Evolutionary conservation across 1,140 invertebrate species (phyloP).

Genomic region (Philopotamus ludificatus): DNA sequence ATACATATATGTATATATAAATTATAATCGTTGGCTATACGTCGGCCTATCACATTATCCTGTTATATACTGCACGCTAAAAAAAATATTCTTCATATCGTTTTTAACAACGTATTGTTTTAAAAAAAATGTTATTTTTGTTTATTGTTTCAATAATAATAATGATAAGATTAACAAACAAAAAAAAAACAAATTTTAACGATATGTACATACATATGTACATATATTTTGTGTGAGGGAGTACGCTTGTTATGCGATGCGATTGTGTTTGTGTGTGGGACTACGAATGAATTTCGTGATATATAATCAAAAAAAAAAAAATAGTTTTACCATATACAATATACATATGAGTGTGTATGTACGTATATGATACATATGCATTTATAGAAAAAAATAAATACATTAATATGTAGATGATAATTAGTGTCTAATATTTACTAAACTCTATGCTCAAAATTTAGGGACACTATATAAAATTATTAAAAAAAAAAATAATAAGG

Average conservation of each 20-base stretch:
- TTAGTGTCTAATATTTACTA: slow-evolving; percentile 41
- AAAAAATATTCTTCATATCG: slow-evolving; percentile 23
- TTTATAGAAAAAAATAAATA: slow-evolving; percentile 16
- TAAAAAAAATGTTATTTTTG: too few species aligned
- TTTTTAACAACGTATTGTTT: too few species aligned
- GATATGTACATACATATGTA: neutral
- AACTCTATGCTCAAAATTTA: slow-evolving; percentile 42
- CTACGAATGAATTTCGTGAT: too few species aligned
- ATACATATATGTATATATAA: slow-evolving; percentile 34
- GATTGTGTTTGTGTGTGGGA: too few species aligned
- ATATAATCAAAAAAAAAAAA: neutral
- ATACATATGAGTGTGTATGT: neutral
- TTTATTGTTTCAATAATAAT: neutral
- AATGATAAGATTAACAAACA: neutral
- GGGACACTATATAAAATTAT: slow-evolving; percentile 41
- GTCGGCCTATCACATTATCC: slow-evolving; percentile 37
- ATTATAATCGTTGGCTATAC: slow-evolving; percentile 33
- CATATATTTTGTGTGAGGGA: too few species aligned
- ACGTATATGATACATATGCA: neutral
- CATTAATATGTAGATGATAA: slow-evolving; percentile 34
- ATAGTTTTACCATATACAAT: neutral
- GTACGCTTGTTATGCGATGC: too few species aligned
- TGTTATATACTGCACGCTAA: slow-evolving; percentile 36
- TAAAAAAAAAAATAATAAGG: slow-evolving; percentile 23
- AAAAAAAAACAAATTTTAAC: neutral